These are phyloP conservation scores for Campopleginae sp. DNA, from an alignment of 2,888 invertebrate species.

Conservation along the genomic window DNA sequence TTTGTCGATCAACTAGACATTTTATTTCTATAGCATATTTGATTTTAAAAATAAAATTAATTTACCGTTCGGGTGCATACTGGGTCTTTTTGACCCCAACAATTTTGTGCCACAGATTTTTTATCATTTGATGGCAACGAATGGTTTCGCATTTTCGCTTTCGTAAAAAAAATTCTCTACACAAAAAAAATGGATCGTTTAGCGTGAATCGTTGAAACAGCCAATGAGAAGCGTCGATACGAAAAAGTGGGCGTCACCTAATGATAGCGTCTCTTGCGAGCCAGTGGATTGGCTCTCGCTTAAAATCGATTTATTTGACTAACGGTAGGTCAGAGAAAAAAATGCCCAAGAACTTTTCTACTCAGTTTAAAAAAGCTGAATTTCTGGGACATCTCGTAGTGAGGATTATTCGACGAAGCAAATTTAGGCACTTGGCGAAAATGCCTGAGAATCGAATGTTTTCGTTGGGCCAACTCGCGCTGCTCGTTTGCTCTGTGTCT, in stretches of 20 bases:
- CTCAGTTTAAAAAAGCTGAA: neutral
- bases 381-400: neutral
- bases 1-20: neutral
- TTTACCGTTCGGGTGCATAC: no score
- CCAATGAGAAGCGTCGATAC: neutral
- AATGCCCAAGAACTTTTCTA: neutral
- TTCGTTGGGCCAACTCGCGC: neutral
- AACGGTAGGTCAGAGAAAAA: neutral
- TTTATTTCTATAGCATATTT: neutral
- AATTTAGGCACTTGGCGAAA: neutral
- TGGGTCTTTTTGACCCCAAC: no score
- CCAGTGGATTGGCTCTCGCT: neutral
- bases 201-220: neutral
- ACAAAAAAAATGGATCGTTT: neutral
- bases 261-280: neutral
- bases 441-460: neutral
- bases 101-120: no score
- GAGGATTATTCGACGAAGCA: neutral
- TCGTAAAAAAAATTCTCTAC: neutral
- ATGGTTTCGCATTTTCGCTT: no score
- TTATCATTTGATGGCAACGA: no score
- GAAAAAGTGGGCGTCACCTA: neutral
- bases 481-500: slow-evolving; percentile 13
- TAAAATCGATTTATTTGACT: neutral
- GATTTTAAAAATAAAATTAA: neutral